Conservation (phyloP, 2,888 invertebrate genomes). For the Ametastegia equiseti region DNA sequence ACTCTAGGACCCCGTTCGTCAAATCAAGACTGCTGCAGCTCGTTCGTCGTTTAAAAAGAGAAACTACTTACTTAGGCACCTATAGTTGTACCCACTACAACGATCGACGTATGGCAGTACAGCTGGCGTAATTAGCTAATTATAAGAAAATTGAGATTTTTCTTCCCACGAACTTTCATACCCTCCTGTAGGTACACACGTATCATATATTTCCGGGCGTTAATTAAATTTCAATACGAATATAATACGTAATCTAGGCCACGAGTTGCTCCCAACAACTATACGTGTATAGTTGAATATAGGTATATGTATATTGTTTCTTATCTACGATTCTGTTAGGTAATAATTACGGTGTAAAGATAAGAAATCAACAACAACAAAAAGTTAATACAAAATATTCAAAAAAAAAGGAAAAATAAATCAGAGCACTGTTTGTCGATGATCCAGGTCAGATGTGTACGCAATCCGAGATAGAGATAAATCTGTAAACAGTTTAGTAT, state of each 20-base stretch:
- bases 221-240: conserved; percentile 9
- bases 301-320: background rate
- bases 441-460: background rate
- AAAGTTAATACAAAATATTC: background rate
- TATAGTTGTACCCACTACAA: no score
- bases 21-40: background rate
- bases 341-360: background rate
- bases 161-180: conserved; percentile 13
- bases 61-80: no score
- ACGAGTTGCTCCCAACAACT: background rate
- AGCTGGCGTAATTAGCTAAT: conserved; percentile 13
- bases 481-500: background rate
- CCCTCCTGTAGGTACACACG: no score
- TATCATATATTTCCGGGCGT: no score
- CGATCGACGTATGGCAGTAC: background rate
- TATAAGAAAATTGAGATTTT: conserved; percentile 33
- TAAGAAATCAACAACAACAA: background rate
- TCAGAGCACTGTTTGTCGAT: background rate
- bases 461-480: conserved; percentile 1
- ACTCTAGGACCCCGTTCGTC: conserved; percentile 34
- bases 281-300: no score
- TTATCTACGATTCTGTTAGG: background rate
- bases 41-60: conserved; percentile 5
- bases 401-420: background rate
- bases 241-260: background rate